phyloP scores from a whole-genome alignment of 2,888 invertebrate species.

The Eilema caniola region DNA sequence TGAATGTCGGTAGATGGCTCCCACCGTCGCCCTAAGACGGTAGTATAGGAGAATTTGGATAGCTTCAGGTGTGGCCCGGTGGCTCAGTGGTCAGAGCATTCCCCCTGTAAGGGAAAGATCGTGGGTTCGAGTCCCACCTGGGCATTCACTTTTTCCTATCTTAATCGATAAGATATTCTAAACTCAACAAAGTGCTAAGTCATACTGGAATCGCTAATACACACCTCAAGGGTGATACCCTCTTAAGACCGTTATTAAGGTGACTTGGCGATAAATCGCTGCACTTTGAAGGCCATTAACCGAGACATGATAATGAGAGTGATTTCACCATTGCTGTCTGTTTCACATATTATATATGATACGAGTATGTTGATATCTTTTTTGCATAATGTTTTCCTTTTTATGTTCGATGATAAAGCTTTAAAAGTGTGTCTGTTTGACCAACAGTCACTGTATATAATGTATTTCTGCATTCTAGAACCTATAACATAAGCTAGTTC shows the following conservation, averaged over 20 bases:
- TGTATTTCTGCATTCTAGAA: no score
- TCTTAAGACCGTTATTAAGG: conserved; percentile 22
- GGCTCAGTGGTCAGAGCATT: no score
- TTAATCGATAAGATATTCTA: not conserved
- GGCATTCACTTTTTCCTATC: no score
- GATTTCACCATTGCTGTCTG: conserved; percentile 13
- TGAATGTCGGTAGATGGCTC: no score
- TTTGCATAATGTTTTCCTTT: not conserved
- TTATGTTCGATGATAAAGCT: conserved; percentile 4
- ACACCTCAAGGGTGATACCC: conserved; percentile 25
- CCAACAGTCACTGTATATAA: no score
- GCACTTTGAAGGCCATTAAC: conserved; percentile 20
- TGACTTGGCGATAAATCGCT: conserved; percentile 19
- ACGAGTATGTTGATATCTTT: not conserved
- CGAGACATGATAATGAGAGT: conserved; percentile 17
- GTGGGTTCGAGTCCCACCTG: no score
- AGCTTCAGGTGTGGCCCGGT: no score
- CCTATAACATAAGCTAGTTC: no score
- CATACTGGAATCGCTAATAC: conserved; percentile 20
- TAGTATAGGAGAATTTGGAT: no score
- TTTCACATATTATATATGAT: conserved; percentile 5
- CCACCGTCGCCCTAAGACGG: no score
- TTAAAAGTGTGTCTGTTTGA: not conserved
- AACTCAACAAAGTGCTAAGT: conserved; percentile 5
- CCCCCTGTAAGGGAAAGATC: no score